A percentile compares a stretch with the other conserved stretches of the same genome.
Conservation (phyloP, 2,797 vertebrate genomes). For the Halcyon badia region DNA sequence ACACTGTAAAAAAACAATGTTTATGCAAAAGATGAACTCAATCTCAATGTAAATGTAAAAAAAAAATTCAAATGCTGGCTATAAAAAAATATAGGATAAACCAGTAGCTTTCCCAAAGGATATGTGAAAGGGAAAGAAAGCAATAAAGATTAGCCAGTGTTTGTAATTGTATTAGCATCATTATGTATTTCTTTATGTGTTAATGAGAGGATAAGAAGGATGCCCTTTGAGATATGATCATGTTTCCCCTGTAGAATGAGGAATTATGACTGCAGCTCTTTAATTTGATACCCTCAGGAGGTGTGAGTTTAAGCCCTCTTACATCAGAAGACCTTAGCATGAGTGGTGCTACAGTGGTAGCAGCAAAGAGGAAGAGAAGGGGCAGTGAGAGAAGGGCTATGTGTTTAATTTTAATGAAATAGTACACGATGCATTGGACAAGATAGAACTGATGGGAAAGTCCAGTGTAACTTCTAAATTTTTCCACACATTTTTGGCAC, state of each 20-base stretch:
- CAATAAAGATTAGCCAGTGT: not conserved
- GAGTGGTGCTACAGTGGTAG: not conserved
- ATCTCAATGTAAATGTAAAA: conserved; percentile 30
- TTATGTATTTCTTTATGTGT: not conserved
- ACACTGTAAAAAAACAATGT: not conserved
- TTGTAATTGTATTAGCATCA: conserved; percentile 6
- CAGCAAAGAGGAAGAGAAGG: not conserved
- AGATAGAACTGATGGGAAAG: not conserved
- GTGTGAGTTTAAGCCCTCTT: not conserved
- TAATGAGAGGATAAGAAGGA: conserved; percentile 26
- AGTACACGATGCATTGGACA: not conserved
- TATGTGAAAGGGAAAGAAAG: not conserved
- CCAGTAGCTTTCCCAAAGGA: conserved; percentile 20
- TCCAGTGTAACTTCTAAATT: not conserved
- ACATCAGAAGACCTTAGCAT: not conserved
- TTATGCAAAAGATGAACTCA: conserved; percentile 21
- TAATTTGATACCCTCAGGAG: not conserved
- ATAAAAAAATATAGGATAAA: conserved; percentile 35
- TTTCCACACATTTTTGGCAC: not conserved
- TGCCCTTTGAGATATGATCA: not conserved
- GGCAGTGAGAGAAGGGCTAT: not conserved
- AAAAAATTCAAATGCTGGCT: not conserved
- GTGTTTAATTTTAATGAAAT: not conserved
- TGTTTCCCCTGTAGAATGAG: not conserved
- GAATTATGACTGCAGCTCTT: not conserved